Base-by-base conservation (phyloP, 2,797 vertebrate species). In the Coranthus polyacanthus region DNA sequence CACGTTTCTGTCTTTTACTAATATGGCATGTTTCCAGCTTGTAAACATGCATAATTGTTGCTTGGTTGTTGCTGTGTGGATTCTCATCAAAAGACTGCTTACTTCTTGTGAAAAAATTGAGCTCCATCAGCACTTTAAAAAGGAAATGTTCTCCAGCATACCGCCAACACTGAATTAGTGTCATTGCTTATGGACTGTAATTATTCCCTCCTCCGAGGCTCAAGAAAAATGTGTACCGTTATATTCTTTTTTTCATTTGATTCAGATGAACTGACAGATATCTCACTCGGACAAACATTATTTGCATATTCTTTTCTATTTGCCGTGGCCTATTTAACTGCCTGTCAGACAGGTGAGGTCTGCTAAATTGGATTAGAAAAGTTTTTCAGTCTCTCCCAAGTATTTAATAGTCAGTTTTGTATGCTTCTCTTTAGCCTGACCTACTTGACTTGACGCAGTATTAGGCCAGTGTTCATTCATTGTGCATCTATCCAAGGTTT, bases 1-100 rank as follows among this genome's bases (percentile, higher is more conserved):
- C 60, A 79, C 42, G 15, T 78, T 60, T 64, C 50, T 53, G 18
- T 74, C 29, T n/a, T 4, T 49, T 42, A 29, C 57, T 61, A 57
- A 68, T 43, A 36, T 77, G 80, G 69, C 77, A 37, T 1, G 2
- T 53, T 64, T 73, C 78, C 71, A 83, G 68, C 61, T 72, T 0
- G 3, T 45, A 49, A 44, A 71, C 45, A 63, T 68, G 56, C 44
- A 81, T 70, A 79, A 79, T 78, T 49, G 47, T 50, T 55, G 51
- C 46, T 36, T 12, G 50, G 51, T 66, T 37, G 17, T 38, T 5
- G 0, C 51, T 29, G 64, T 10, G 42, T 55, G 51, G 56, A 56
- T 61, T 66, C 39, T 75, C 77, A 71, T 77, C 76, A 56, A 36
- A 72, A 66, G 56, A 70, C 22, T 68, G 72, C 77, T 81, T 66